Base-by-base conservation (phyloP, 1,140 invertebrate species). In the Drosophila trapezifrons region DNA sequence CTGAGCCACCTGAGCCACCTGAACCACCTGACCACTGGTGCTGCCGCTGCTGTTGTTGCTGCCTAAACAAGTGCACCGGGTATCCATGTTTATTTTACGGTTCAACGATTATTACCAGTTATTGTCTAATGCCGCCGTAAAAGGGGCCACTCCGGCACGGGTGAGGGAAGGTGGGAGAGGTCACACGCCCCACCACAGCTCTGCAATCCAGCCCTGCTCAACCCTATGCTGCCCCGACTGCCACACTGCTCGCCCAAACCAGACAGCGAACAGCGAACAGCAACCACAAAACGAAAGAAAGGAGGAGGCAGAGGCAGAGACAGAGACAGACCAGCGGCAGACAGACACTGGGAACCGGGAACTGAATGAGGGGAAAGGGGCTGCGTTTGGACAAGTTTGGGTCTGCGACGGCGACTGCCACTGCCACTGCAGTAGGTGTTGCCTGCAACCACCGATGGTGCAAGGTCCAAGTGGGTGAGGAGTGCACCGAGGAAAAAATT, bases 101-200 rank as follows among this genome's bases (percentile, higher is more conserved):
- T 89, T 89, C 84, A 89, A 89, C 85, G 84, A 90, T 89, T 89
- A 89, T 89, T 89, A 84, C 84, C 80, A 89, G 84, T 89, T 89
- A 89, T 89, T 89, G 84, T 89, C 84, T 80, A 90, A 90, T 85
- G 73, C 73, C 66, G 73, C 60, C 79, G 67, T 74, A 85, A 86
- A 85, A 71, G 78, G 83, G 76, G 82, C 57, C 79, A 81, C 58
- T 51, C 37, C 42, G 42, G 38, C 52, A 17, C 42, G n/a, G 54
- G 54, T 18, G 49, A 51, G 45, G 54, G 43, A 54, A 52, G 40
- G 54, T 38, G 22, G 52, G 25, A 49, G 38, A 57, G 65, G 54
- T 55, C 58, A 46, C 58, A 51, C 52, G 54, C 54, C 49, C 71
- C 46, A 49, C 69, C n/a, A 49, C 43, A 62, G 22, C 40, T 20